Conservation (phyloP, 2,113 vertebrate species). For the Helogale parvula region DNA sequence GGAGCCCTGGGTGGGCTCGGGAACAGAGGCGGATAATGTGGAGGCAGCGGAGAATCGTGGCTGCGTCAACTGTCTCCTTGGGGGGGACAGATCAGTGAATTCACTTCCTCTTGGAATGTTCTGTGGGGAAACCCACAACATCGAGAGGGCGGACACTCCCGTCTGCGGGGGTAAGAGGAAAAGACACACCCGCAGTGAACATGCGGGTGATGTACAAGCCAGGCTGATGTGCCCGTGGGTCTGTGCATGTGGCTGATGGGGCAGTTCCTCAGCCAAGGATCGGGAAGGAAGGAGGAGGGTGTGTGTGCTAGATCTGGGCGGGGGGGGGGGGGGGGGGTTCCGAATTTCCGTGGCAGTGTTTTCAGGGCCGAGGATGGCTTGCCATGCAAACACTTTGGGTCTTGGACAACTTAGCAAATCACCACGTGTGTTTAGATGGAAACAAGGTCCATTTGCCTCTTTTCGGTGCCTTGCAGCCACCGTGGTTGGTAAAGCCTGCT, state of each 20-base stretch:
- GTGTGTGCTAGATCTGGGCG: background rate
- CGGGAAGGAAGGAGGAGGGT: constrained; percentile 66
- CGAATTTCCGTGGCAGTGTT: background rate
- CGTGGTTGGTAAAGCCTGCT: background rate
- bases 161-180: background rate
- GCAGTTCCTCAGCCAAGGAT: constrained; percentile 37
- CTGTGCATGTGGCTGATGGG: background rate
- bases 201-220: background rate
- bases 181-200: background rate
- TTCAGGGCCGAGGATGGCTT: background rate
- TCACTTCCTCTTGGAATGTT: background rate
- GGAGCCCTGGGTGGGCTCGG: background rate
- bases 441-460: background rate
- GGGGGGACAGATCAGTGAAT: background rate
- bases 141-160: background rate
- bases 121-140: background rate
- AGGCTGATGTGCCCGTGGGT: background rate
- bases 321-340: background rate
- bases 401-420: background rate
- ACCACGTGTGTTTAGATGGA: background rate
- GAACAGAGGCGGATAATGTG: background rate
- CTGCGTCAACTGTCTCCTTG: background rate
- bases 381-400: background rate
- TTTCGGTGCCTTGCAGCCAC: background rate
- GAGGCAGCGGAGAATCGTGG: background rate